phyloP scores from a whole-genome alignment of 2,797 vertebrate genomes.

The Lutjanus argentimaculatus region DNA sequence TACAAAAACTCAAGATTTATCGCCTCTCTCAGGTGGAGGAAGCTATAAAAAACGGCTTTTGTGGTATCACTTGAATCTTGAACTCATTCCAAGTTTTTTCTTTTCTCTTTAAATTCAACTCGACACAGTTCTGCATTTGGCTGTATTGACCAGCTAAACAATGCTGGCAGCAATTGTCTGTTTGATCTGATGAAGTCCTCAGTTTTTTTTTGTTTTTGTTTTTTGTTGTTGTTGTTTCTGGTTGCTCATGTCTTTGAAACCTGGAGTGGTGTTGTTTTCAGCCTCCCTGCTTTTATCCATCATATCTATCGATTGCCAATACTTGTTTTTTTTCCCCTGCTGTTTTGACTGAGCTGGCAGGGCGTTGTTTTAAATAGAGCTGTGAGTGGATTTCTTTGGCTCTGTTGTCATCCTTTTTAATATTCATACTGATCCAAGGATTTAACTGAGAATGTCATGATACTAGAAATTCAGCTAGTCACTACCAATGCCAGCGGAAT shows the following conservation, averaged over 20 bases:
- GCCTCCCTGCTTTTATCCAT: slow-evolving; percentile 41
- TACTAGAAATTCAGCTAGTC: too few species aligned
- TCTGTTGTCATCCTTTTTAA: slow-evolving; percentile 38
- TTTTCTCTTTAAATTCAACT: slow-evolving; percentile 31
- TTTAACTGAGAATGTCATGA: neutral
- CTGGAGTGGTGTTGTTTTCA: slow-evolving; percentile 39
- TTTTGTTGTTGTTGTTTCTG: neutral
- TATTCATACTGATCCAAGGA: slow-evolving; percentile 34
- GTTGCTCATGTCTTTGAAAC: slow-evolving; percentile 38
- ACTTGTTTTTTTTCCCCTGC: slow-evolving; percentile 16
- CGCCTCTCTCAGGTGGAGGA: slow-evolving; percentile 57
- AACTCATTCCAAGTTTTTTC: slow-evolving; percentile 18
- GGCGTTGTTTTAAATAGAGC: slow-evolving; percentile 48
- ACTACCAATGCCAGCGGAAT: too few species aligned
- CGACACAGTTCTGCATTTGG: slow-evolving; percentile 33
- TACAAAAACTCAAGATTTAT: slow-evolving; percentile 71
- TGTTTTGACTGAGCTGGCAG: slow-evolving; percentile 47
- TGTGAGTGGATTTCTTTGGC: slow-evolving; percentile 35
- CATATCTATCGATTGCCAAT: slow-evolving; percentile 51
- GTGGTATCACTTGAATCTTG: slow-evolving; percentile 41
- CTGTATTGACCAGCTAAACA: slow-evolving; percentile 23
- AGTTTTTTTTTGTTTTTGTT: slow-evolving; percentile 1
- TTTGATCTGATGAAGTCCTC: slow-evolving; percentile 52
- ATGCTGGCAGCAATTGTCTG: slow-evolving; percentile 33
- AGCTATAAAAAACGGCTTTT: slow-evolving; percentile 41